These are phyloP conservation scores for Halocynthia roretzi DNA, from an alignment of 23 tunicate species.

Conservation along the genomic window DNA sequence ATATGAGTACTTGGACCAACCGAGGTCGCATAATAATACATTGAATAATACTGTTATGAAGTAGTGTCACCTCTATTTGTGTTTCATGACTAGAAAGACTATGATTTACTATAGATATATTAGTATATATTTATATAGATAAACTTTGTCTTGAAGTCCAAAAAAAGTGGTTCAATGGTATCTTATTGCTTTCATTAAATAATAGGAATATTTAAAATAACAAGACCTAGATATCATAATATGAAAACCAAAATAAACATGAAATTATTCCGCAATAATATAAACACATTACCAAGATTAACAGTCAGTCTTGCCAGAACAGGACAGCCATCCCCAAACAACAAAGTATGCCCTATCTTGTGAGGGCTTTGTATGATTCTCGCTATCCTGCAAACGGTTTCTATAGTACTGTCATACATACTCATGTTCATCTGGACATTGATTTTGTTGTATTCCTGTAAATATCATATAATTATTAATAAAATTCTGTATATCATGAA, in stretches of 20 bases:
- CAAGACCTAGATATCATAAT: not conserved
- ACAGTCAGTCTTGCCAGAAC: slow-evolving; percentile 46
- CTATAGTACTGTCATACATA: slow-evolving; percentile 66
- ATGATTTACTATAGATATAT: no score
- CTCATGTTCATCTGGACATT: slow-evolving; percentile 64
- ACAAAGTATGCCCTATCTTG: slow-evolving; percentile 37
- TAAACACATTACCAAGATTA: slow-evolving; percentile 44
- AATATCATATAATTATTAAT: not conserved
- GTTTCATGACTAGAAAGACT: no score
- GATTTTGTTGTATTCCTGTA: slow-evolving; percentile 93
- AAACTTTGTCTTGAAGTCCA: no score
- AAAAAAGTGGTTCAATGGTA: no score
- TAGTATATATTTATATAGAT: no score
- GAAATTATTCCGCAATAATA: not conserved
- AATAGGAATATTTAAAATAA: not conserved
- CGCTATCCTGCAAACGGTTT: slow-evolving; percentile 56
- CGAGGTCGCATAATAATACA: no score
- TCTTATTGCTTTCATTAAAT: not conserved
- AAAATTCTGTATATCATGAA: not conserved
- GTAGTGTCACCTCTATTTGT: no score
- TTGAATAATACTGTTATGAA: no score
- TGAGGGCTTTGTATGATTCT: slow-evolving; percentile 62
- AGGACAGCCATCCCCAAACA: slow-evolving; percentile 86
- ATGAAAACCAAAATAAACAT: slow-evolving; percentile 1
- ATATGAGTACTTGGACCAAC: no score